These are phyloP conservation scores for Phaedon cochleariae DNA, from an alignment of 2,888 invertebrate genomes.

Conservation along the genomic window DNA sequence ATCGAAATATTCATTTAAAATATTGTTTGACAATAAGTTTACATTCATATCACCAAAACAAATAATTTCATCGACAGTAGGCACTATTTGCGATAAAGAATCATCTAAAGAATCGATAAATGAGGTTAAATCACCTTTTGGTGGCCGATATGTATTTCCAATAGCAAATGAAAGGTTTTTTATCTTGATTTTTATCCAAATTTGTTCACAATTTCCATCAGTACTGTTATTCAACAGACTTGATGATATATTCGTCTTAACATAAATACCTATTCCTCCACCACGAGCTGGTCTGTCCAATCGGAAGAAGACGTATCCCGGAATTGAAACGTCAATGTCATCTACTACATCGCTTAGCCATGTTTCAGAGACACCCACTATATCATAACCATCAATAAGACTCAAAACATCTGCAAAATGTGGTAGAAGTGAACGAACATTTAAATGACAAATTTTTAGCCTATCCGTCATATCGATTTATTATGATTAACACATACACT, in stretches of 20 bases:
- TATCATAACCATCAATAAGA: too few relatives aligned
- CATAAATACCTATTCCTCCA: background rate
- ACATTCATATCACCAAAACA: slow-evolving; percentile 15
- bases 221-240: background rate
- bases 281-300: background rate
- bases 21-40: slow-evolving; percentile 10
- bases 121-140: slow-evolving; percentile 3
- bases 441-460: too few relatives aligned
- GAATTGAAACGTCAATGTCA: background rate
- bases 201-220: slow-evolving; percentile 4
- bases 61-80: slow-evolving; percentile 11
- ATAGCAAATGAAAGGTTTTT: slow-evolving; percentile 5
- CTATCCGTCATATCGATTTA: too few relatives aligned
- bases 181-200: slow-evolving; percentile 8
- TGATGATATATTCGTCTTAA: background rate
- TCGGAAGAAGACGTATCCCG: background rate
- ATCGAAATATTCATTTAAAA: background rate
- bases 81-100: slow-evolving; percentile 7
- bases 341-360: too few relatives aligned
- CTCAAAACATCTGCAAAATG: too few relatives aligned
- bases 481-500: too few relatives aligned
- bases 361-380: too few relatives aligned
- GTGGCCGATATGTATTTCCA: slow-evolving; percentile 3
- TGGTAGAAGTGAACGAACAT: too few relatives aligned
- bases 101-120: slow-evolving; percentile 13